Conservation (phyloP, 37 sponge, comb jelly and placozoan genomes). For the Tethya wilhelma region DNA sequence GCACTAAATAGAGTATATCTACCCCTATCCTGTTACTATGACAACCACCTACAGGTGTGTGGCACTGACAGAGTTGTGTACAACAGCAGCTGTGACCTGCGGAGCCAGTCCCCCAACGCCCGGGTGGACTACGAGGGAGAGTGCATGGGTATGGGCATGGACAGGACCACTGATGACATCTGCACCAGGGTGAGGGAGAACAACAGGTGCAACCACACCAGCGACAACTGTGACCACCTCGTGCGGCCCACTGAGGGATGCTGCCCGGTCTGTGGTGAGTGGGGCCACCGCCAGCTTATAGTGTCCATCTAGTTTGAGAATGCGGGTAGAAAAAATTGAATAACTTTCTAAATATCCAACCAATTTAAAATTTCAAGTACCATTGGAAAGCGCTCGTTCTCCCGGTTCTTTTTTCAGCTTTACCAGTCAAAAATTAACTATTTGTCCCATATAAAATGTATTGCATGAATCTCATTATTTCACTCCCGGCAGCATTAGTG, state of each 20-base stretch:
- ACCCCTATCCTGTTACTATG: too few species aligned
- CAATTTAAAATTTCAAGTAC: too few species aligned
- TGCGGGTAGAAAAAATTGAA: too few species aligned
- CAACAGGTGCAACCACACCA: slow-evolving; percentile 2
- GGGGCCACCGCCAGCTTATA: not conserved
- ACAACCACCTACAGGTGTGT: too few species aligned
- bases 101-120: slow-evolving; percentile 13
- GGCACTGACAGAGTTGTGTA: slow-evolving; percentile 52
- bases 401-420: too few species aligned
- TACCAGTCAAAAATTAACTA: too few species aligned
- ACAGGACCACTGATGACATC: not conserved
- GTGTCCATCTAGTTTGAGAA: not conserved
- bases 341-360: too few species aligned
- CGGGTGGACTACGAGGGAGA: slow-evolving; percentile 37
- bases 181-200: slow-evolving; percentile 3
- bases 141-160: not conserved
- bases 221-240: not conserved
- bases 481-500: not conserved
- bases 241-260: slow-evolving; percentile 51
- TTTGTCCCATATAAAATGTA: not conserved
- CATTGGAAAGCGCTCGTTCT: too few species aligned
- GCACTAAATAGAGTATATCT: too few species aligned
- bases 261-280: slow-evolving; percentile 61
- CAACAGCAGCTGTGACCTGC: slow-evolving; percentile 19
- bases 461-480: not conserved